Evolutionary conservation across 2,113 vertebrate genomes (phyloP), one percentile per base, ranked within the genome.

Genomic region (Dasypus novemcinctus): DNA sequence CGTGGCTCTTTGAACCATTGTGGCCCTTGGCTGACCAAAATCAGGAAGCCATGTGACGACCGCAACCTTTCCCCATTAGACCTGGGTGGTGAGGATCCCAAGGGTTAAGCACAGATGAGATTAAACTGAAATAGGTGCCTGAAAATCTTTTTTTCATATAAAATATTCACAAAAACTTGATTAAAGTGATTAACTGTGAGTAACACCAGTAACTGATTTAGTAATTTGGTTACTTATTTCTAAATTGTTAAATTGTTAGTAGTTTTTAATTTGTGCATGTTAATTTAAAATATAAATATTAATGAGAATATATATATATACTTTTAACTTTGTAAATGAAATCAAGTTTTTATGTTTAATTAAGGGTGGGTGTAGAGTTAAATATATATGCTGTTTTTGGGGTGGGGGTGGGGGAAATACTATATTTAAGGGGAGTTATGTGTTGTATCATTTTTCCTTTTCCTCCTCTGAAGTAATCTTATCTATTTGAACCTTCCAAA

Each of bases 31-130:
- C 99, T 99, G 98, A 99, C 98, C 94, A 99, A 98, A 98, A 98
- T 99, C 99, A 98, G 99, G 99, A 99, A 99, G 99, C 99, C 99
- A 99, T 99, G 99, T 99, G 99, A 99, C 98, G 98, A 99, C 99
- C 96, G 98, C 99, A 98, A 91, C 97, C 97, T 99, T 99, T 99
- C 98, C 98, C 99, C 98, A 98, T 99, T 99, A 99, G 99, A 98
- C 99, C 98, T 99, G 98, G 99, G 99, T 99, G 99, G 99, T 99
- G 99, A 99, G 99, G 99, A 99, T 98, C 98, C 99, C 99, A 99
- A 98, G 98, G 99, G 99, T 99, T 99, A 99, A 99, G 99, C 98
- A 98, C 97, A 99, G 99, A 99, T 99, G 99, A 99, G 99, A 99
- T 99, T 99, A 99, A 99, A 98, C 98, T 99, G 98, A 99, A 98